Percentiles rank a stretch among this genome's conserved stretches.
Conservation (phyloP, 2,113 vertebrate genomes). For the Hydrolagus affinis region DNA sequence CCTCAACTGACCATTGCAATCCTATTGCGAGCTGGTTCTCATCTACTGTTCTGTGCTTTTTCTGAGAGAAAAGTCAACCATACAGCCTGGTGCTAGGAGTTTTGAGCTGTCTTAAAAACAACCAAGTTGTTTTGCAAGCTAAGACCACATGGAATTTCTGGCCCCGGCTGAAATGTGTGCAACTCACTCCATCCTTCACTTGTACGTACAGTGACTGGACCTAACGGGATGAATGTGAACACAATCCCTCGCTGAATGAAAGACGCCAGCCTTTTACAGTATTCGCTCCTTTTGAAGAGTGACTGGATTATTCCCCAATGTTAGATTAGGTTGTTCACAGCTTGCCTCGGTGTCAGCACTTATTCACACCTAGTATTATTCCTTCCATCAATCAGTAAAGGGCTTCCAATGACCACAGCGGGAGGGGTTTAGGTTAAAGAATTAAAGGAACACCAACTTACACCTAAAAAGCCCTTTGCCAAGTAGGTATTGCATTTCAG, state of each 20-base stretch:
- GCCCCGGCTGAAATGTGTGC: too few species aligned
- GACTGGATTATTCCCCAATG: slow-evolving; percentile 15
- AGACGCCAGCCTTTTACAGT: neutral
- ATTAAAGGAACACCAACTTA: neutral
- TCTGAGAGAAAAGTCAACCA: too few species aligned
- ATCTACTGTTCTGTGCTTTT: too few species aligned
- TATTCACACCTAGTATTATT: neutral
- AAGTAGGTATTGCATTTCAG: neutral
- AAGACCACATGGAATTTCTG: too few species aligned
- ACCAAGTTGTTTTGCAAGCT: too few species aligned
- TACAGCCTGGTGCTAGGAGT: too few species aligned
- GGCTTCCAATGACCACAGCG: neutral
- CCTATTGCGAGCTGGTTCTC: too few species aligned
- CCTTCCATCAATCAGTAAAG: neutral
- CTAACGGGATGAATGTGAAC: neutral
- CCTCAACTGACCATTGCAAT: too few species aligned
- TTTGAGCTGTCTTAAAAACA: too few species aligned
- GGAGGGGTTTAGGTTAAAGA: neutral
- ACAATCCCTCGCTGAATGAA: neutral
- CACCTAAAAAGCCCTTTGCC: neutral
- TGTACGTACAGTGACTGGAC: neutral
- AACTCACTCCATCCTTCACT: neutral
- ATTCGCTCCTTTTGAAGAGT: slow-evolving; percentile 8
- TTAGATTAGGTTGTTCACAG: neutral
- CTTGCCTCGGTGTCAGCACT: neutral